A percentile compares a stretch with the other conserved stretches of the same genome.
These are phyloP conservation scores for Diachasmimorpha longicaudata DNA, from an alignment of 1,140 invertebrate species.

Conservation along the genomic window DNA sequence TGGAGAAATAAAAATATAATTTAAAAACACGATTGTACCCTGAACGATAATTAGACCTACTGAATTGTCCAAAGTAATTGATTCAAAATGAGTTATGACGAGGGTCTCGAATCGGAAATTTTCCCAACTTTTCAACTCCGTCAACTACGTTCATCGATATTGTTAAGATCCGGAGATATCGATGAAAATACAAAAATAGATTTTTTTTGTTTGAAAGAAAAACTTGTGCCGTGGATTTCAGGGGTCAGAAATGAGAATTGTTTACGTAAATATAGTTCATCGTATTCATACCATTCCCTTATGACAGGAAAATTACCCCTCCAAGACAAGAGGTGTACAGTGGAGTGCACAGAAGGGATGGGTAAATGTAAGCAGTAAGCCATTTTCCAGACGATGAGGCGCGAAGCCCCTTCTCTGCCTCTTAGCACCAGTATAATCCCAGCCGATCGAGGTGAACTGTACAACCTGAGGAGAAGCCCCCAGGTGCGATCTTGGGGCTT, in stretches of 20 bases:
- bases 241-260: background rate
- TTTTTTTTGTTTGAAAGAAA: no score
- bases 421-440: conserved; percentile 58
- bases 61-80: no score
- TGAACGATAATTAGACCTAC: no score
- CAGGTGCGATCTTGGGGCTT: conserved; percentile 32
- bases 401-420: conserved; percentile 59
- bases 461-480: conserved; percentile 27
- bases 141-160: no score
- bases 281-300: background rate
- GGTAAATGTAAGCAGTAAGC: conserved; percentile 62
- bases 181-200: no score
- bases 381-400: conserved; percentile 65
- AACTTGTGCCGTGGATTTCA: no score
- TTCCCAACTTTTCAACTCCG: no score
- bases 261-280: background rate
- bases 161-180: no score
- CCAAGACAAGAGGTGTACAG: background rate
- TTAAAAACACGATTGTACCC: no score
- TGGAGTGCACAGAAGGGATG: conserved; percentile 21
- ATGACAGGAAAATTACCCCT: background rate
- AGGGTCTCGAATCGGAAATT: no score
- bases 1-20: no score
- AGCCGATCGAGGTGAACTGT: conserved; percentile 51
- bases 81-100: no score